Evolutionary conservation across 2,113 vertebrate genomes (phyloP).

Genomic region (Muntiacus muntjak): DNA sequence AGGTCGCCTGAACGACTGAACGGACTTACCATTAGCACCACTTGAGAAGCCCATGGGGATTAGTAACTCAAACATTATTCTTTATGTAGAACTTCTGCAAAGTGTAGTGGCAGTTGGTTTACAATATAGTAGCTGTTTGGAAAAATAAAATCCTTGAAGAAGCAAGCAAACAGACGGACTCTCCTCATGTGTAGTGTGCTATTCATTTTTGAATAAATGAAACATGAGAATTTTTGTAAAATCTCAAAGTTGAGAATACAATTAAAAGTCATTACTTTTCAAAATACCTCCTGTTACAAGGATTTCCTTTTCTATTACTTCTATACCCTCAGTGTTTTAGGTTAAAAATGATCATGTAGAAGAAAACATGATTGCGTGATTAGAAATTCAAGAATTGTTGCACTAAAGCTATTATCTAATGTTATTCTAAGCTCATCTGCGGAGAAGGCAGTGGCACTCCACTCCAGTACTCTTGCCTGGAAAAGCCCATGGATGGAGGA

Average conservation of each 20-base stretch:
- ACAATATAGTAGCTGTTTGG: not conserved
- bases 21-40: not conserved
- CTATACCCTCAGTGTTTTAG: not conserved
- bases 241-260: not conserved
- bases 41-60: not conserved
- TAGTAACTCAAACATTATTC: not conserved
- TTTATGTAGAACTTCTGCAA: not conserved
- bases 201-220: conserved; percentile 2
- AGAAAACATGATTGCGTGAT: not conserved
- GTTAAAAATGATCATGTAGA: not conserved
- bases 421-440: not conserved
- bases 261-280: not conserved
- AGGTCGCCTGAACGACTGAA: accelerated
- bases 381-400: not conserved
- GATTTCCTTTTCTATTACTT: conserved; percentile 27
- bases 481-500: too few species aligned
- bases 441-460: too few species aligned
- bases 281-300: not conserved
- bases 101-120: not conserved
- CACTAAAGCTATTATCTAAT: not conserved
- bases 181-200: not conserved
- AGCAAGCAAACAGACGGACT: not conserved
- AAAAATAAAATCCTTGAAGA: not conserved
- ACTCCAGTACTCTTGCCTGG: too few species aligned
- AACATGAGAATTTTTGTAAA: not conserved